phyloP scores from a whole-genome alignment of 2,113 vertebrate species.

The Ciconia boyciana region DNA sequence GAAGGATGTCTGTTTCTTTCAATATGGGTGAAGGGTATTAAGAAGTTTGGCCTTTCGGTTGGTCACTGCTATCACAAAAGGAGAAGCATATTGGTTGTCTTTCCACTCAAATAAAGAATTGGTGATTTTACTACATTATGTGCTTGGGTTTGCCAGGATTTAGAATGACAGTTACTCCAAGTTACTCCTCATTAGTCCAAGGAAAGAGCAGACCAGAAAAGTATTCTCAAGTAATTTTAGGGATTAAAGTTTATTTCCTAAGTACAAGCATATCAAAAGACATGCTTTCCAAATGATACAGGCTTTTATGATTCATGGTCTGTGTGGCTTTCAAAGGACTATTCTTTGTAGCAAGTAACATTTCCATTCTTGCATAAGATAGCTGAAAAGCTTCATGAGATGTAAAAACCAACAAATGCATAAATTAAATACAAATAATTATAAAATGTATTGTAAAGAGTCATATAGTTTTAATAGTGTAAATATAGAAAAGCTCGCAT shows the following conservation, averaged over 20 bases:
- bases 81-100: background rate
- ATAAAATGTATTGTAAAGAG: background rate
- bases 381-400: background rate
- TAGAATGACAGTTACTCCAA: background rate
- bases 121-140: background rate
- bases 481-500: background rate
- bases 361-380: background rate
- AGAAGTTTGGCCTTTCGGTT: background rate
- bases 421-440: background rate
- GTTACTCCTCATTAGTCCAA: background rate
- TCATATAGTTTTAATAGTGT: background rate
- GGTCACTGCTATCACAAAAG: background rate
- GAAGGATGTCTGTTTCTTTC: background rate
- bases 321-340: background rate
- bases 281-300: background rate
- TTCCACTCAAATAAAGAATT: background rate
- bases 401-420: background rate
- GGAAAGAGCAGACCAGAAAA: background rate
- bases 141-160: background rate
- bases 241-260: background rate
- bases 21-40: background rate
- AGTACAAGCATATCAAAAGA: background rate
- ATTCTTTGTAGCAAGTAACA: background rate
- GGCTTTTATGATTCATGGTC: background rate
- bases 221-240: background rate